A percentile compares a stretch with the other conserved stretches of the same genome.
Evolutionary conservation across 2,113 vertebrate genomes (phyloP).

Genomic region (Pholis gunnellus): DNA sequence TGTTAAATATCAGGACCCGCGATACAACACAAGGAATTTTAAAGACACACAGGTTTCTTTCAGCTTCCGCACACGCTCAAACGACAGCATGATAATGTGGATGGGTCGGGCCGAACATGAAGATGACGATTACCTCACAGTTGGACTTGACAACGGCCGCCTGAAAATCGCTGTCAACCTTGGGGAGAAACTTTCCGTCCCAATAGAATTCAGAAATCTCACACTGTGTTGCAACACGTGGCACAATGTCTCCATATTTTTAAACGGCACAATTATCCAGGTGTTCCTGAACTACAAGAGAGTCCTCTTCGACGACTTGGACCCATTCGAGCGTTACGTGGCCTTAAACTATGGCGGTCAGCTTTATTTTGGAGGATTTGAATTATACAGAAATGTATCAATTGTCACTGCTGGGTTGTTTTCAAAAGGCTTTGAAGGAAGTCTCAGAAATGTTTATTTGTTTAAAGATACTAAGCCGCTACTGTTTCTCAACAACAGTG

Average conservation of each 20-base stretch:
- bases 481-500: constrained; percentile 79
- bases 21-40: constrained; percentile 83
- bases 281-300: constrained; percentile 81
- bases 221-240: constrained; percentile 81
- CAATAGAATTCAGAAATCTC: constrained; percentile 71
- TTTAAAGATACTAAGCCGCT: constrained; percentile 86
- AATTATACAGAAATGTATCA: constrained; percentile 81
- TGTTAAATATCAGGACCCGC: constrained; percentile 85
- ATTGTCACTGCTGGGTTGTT: constrained; percentile 86
- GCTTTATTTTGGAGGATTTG: constrained; percentile 90
- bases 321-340: constrained; percentile 86
- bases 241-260: constrained; percentile 81
- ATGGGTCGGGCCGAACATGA: constrained; percentile 87
- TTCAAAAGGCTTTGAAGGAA: constrained; percentile 84
- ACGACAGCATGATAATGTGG: constrained; percentile 86
- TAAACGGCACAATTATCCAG: constrained; percentile 86
- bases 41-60: constrained; percentile 83
- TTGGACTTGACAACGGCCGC: constrained; percentile 82
- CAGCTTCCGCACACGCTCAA: constrained; percentile 82
- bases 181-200: constrained; percentile 83
- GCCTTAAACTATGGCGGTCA: constrained; percentile 87
- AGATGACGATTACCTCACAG: constrained; percentile 88
- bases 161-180: constrained; percentile 90
- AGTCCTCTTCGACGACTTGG: constrained; percentile 85
- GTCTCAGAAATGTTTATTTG: constrained; percentile 87